Evolutionary conservation across 2,113 vertebrate species (phyloP), one percentile per base, ranked within the genome.

Genomic region (Panthera uncia): DNA sequence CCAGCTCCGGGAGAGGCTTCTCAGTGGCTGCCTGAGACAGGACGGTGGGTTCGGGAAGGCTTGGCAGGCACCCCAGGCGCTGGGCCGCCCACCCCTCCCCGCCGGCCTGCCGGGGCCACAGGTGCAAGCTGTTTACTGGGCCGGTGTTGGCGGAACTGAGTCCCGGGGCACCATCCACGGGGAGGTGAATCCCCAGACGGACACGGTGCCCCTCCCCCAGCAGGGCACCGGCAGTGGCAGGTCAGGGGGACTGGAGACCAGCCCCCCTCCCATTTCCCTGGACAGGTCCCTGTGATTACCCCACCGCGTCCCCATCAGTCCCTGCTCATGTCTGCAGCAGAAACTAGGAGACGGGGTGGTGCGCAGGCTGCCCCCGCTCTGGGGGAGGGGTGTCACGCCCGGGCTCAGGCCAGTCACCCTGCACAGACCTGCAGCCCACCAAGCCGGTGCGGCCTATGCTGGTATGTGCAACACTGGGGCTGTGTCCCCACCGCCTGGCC

Each of bases 61-160:
- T 84, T 23, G 16, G 48, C 23, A 14, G 79, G 90, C 25, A 18
- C 14, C 21, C 57, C 7, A 0, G 23, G 36, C 18, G 11, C 73
- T 4, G 13, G 14, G 15, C 16, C 1, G 11, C 61, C 7, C 38
- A 25, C 13, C 55, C 8, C 11, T 33, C 69, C 41, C 79, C 9
- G 1, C 45, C 8, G 0, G 1, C 33, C 41, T 5, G 21, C 76
- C 1, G 48, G 18, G 1, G 14, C n/a, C 63, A 0, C 89, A 74
- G 94, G 80, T 87, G 41, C 18, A 4, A 73, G 63, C 65, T 97
- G 92, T 96, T 89, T 94, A 74, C 87, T 27, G 45, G 57, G 25
- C 13, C 48, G 45, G 38, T 63, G 45, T 18, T 52, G 21, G 7
- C 1, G 31, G 63, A 48, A 13, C 31, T 1, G 8, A 23, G 71